Percentiles rank a stretch among this genome's conserved stretches.
Conservation (phyloP, 2,888 invertebrate species). For the Megastigmus dorsalis region DNA sequence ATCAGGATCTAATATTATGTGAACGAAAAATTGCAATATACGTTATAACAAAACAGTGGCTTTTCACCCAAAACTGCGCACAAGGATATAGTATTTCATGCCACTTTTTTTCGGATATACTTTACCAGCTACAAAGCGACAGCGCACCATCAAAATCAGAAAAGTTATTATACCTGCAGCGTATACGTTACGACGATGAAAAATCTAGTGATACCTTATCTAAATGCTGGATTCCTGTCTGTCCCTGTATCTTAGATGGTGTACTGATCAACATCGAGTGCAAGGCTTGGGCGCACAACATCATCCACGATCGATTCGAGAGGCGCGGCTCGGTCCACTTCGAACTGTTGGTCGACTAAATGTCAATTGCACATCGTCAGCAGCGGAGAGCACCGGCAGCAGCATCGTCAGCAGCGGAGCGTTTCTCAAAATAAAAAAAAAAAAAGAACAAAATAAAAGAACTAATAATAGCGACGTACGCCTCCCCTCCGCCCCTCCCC, state of each 20-base stretch:
- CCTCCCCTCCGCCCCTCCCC: not conserved
- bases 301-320: constrained; percentile 89
- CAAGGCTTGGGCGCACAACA: constrained; percentile 94
- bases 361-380: constrained; percentile 4
- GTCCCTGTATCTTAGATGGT: constrained; percentile 77
- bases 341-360: constrained; percentile 93
- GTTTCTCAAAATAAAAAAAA: constrained; percentile 24
- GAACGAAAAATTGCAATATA: too few relatives aligned
- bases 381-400: constrained; percentile 17
- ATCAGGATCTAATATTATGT: too few relatives aligned
- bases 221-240: too few relatives aligned
- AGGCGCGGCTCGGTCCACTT: constrained; percentile 95
- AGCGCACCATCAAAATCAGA: too few relatives aligned
- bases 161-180: too few relatives aligned
- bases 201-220: too few relatives aligned
- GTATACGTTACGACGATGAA: too few relatives aligned
- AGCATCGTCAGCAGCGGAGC: constrained; percentile 21
- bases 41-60: too few relatives aligned
- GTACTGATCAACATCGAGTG: constrained; percentile 95
- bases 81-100: too few relatives aligned
- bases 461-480: not conserved
- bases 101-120: too few relatives aligned
- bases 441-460: not conserved
- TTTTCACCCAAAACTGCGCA: too few relatives aligned
- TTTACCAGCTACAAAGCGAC: too few relatives aligned